phyloP scores from a whole-genome alignment of 2,888 invertebrate species.

The Apeira syringaria region DNA sequence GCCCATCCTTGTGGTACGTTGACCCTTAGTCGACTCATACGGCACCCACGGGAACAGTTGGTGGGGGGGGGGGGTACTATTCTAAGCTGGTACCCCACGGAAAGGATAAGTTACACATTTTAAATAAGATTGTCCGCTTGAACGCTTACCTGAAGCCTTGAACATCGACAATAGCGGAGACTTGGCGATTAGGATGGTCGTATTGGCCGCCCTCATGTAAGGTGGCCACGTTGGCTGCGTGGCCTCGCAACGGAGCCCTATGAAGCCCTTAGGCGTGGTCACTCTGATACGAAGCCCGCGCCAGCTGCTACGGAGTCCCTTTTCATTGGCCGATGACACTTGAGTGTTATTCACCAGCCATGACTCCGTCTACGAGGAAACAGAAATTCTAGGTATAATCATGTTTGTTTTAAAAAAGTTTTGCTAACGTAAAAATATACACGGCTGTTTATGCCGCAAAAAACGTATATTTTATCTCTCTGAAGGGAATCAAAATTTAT shows the following conservation, averaged over 20 bases:
- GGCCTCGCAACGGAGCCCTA: conserved; percentile 65
- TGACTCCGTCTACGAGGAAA: conserved; percentile 53
- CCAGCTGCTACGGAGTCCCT: conserved; percentile 68
- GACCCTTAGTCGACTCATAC: too few species aligned
- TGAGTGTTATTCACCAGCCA: conserved; percentile 68
- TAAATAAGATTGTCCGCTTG: too few species aligned
- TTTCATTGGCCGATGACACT: conserved; percentile 54
- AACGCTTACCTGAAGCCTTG: conserved; percentile 61
- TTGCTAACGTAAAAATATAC: too few species aligned
- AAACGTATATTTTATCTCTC: too few species aligned
- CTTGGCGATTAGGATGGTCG: conserved; percentile 57
- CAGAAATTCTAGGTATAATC: not conserved
- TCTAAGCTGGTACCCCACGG: too few species aligned
- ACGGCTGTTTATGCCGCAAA: too few species aligned
- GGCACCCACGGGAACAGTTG: too few species aligned
- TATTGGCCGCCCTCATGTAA: conserved; percentile 50
- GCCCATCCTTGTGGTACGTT: too few species aligned
- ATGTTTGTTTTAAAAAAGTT: too few species aligned
- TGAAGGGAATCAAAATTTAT: too few species aligned
- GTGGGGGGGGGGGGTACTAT: too few species aligned
- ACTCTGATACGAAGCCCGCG: conserved; percentile 58
- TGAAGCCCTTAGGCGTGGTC: conserved; percentile 44
- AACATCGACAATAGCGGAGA: conserved; percentile 76
- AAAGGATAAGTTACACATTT: too few species aligned
- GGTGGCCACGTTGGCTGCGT: conserved; percentile 67